A percentile compares a stretch with the other conserved stretches of the same genome.
phyloP scores from a whole-genome alignment of 2,888 invertebrate species.

The Polymixis lichenea region DNA sequence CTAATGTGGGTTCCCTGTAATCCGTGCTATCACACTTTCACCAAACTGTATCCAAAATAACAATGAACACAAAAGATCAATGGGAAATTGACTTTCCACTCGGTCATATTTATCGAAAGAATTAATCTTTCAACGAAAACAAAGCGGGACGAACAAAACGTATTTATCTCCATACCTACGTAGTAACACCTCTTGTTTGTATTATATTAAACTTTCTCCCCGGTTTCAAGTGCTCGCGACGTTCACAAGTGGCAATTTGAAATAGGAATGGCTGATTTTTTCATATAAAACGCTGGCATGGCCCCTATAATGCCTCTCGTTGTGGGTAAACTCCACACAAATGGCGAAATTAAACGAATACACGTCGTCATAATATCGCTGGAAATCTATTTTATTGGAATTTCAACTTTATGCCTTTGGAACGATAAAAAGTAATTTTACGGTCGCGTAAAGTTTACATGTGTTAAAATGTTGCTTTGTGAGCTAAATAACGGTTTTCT shows the following conservation, averaged over 20 bases:
- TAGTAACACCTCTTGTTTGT: slow-evolving; percentile 68
- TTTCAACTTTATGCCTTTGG: slow-evolving; percentile 68
- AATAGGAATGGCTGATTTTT: slow-evolving; percentile 79
- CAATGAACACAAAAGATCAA: slow-evolving; percentile 50
- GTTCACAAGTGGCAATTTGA: slow-evolving; percentile 76
- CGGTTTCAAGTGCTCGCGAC: slow-evolving; percentile 65
- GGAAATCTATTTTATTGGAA: slow-evolving; percentile 68
- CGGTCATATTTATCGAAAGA: slow-evolving; percentile 39
- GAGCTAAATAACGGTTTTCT: slow-evolving; percentile 36
- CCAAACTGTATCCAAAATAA: slow-evolving; percentile 43
- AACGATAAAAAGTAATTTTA: slow-evolving; percentile 69
- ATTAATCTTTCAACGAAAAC: slow-evolving; percentile 49
- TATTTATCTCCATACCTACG: slow-evolving; percentile 18
- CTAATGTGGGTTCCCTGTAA: slow-evolving; percentile 61
- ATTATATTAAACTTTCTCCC: slow-evolving; percentile 73
- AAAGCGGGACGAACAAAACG: slow-evolving; percentile 26
- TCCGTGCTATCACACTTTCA: slow-evolving; percentile 38
- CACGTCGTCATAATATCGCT: slow-evolving; percentile 64
- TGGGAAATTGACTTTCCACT: slow-evolving; percentile 44
- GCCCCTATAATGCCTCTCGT: slow-evolving; percentile 72
- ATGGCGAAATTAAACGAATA: slow-evolving; percentile 77
- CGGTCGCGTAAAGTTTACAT: slow-evolving; percentile 62
- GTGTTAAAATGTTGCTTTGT: slow-evolving; percentile 56
- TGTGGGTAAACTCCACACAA: slow-evolving; percentile 73
- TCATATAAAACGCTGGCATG: slow-evolving; percentile 76